Evolutionary conservation across 2,113 vertebrate species (phyloP).

Genomic region (Manacus vitellinus): DNA sequence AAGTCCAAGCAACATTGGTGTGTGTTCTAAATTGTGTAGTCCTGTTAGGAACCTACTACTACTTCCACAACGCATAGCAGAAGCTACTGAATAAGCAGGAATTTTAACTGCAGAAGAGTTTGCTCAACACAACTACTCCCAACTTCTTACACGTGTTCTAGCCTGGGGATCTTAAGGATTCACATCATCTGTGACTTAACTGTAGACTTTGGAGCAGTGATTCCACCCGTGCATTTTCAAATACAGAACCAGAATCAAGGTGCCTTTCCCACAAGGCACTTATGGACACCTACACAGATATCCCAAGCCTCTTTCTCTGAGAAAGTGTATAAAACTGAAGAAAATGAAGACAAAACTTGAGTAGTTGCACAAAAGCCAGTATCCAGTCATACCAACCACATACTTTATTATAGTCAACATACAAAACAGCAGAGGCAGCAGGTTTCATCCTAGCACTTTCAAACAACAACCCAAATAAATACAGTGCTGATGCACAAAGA

Average conservation of each 20-base stretch:
- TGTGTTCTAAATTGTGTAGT: not conserved
- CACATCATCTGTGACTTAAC: not conserved
- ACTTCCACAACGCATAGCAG: not conserved
- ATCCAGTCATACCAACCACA: not conserved
- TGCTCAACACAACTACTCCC: not conserved
- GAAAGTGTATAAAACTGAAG: not conserved
- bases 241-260: not conserved
- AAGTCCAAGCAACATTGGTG: not conserved
- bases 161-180: not conserved
- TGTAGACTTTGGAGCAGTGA: not conserved
- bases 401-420: not conserved
- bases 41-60: not conserved
- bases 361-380: not conserved
- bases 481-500: not conserved
- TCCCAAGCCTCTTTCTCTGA: not conserved
- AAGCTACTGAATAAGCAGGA: not conserved
- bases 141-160: accelerated
- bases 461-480: not conserved
- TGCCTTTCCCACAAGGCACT: not conserved
- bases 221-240: not conserved
- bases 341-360: not conserved
- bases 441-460: not conserved
- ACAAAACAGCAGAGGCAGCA: not conserved
- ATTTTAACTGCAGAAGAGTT: not conserved
- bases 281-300: not conserved